Evolutionary conservation across 2,797 vertebrate species (phyloP), one percentile per base, ranked within the genome.

Genomic region (Urophycis tenuis): DNA sequence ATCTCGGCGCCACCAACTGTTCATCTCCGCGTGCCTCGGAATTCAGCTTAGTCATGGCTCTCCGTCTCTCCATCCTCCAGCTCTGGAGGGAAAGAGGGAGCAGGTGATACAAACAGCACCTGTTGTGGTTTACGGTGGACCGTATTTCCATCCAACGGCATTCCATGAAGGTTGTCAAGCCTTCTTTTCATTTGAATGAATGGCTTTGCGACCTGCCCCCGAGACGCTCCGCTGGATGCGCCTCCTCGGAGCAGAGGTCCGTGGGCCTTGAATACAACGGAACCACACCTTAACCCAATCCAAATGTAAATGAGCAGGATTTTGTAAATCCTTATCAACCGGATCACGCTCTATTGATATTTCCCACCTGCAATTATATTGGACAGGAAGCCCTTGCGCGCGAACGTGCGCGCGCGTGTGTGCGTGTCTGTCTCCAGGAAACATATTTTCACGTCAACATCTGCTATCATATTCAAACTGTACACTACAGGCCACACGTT

Each of bases 1-100:
- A 90, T 82, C 84, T 45, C 45, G 45, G 15, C 49, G 2, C 49
- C 22, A 81, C 88, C 88, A 90, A 89, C 88, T 90, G 90, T 78
- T 90, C 85, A 79, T 82, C 86, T 75, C 85, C 41, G 84, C 77
- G 45, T 3, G 82, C 79, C 73, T 70, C 82, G 53, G 72, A 32
- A 74, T 82, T 60, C 73, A 73, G 69, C 72, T 81, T 83, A 14
- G 75, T 81, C 76, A 2, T 74, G 74, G 71, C 77, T 82, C 82
- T 60, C 49, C 49, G 22, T 60, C 49, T 8, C 45, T 53, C 45
- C n/a, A n/a, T n/a, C n/a, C n/a, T n/a, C n/a, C n/a, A n/a, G n/a
- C n/a, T n/a, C n/a, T n/a, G n/a, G 36, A 49, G 19, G 2, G 45
- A 49, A 49, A 49, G 45, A 49, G 5, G 19, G 36, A 12, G n/a